phyloP scores from a whole-genome alignment of 2,888 invertebrate species.

The Cancer borealis region DNA sequence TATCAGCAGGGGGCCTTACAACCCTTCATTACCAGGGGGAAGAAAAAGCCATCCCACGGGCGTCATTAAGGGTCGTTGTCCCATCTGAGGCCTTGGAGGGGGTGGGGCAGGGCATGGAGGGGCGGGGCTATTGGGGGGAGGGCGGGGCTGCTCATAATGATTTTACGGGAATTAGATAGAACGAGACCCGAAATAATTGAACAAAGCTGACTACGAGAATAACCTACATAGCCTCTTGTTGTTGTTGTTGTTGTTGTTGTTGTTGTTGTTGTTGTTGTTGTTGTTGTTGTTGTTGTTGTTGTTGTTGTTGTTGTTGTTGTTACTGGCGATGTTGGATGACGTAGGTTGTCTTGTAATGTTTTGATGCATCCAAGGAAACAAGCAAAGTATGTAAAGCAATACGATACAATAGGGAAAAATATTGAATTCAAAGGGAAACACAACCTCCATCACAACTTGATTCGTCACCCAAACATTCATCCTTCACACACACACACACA shows the following conservation, averaged over 20 bases:
- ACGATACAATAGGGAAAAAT: too few relatives aligned
- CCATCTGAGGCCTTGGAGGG: background rate
- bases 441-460: too few relatives aligned
- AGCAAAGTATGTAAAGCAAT: too few relatives aligned
- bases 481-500: too few relatives aligned
- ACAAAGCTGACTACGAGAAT: background rate
- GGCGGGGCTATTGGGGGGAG: background rate
- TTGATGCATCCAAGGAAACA: too few relatives aligned
- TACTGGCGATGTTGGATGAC: too few relatives aligned
- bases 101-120: background rate
- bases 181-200: conserved; percentile 15
- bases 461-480: too few relatives aligned
- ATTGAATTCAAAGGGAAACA: too few relatives aligned
- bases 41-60: background rate
- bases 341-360: too few relatives aligned
- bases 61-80: conserved; percentile 23
- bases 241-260: background rate
- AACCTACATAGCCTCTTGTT: background rate
- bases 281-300: background rate
- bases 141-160: conserved; percentile 1
- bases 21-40: conserved; percentile 9
- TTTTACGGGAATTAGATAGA: conserved; percentile 24
- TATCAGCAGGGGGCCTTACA: conserved; percentile 24
- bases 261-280: background rate
- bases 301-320: too few relatives aligned